Conservation (phyloP, 2,113 vertebrate species). For the Colaptes auratus region DNA sequence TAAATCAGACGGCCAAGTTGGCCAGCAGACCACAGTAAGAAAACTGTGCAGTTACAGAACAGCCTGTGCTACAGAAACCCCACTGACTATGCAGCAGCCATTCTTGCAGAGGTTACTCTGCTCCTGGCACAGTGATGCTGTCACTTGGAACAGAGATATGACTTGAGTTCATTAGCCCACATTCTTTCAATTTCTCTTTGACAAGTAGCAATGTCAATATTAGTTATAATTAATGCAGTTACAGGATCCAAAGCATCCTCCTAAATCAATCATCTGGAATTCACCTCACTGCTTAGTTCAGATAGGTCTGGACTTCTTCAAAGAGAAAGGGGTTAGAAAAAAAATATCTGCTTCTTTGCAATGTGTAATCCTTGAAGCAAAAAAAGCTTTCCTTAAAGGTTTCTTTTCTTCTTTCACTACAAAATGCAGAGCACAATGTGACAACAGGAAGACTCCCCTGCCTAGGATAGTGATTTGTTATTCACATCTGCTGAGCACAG, state of each 20-base stretch:
- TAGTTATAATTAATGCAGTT: neutral
- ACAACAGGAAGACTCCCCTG: constrained; percentile 62
- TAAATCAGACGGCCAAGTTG: neutral
- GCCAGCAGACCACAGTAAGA: neutral
- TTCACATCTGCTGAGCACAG: constrained; percentile 40
- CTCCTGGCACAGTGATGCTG: neutral
- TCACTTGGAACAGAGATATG: neutral
- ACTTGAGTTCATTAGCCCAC: neutral
- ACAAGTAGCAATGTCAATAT: neutral
- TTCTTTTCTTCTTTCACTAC: constrained; percentile 60
- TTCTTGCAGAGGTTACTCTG: neutral
- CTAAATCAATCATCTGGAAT: neutral
- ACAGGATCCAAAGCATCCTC: neutral
- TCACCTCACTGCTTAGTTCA: constrained; percentile 22
- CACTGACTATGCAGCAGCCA: neutral
- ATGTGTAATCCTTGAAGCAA: constrained; percentile 54
- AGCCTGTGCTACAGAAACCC: neutral
- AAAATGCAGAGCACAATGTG: constrained; percentile 53
- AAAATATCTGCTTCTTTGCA: constrained; percentile 33
- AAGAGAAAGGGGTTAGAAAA: constrained; percentile 15
- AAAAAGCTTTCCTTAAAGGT: constrained; percentile 67
- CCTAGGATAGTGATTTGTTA: constrained; percentile 53
- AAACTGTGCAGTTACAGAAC: neutral
- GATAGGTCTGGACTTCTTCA: constrained; percentile 58
- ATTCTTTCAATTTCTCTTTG: neutral